phyloP scores from a whole-genome alignment of 92 coral and sea anemone species.

The Phenganax stokvisi region DNA sequence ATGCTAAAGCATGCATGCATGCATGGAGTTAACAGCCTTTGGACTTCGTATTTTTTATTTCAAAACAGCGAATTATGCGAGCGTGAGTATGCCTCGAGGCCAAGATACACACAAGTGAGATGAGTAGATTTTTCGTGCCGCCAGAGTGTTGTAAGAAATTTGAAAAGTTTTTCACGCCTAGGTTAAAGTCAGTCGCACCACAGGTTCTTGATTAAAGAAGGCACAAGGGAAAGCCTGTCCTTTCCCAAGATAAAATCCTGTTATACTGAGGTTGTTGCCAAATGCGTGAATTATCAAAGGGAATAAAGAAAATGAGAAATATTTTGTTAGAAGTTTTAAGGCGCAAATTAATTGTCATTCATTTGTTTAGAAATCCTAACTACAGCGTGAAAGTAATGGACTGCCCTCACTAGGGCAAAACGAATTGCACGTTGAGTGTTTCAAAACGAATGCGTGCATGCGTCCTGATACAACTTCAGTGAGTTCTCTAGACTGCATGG shows the following conservation, averaged over 20 bases:
- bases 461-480: neutral
- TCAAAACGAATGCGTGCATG: constrained; percentile 9
- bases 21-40: neutral
- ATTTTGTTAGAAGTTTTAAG: neutral
- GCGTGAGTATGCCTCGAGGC: neutral
- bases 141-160: neutral
- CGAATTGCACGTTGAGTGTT: constrained; percentile 22
- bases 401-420: neutral
- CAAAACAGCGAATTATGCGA: neutral
- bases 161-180: neutral
- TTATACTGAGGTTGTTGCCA: neutral
- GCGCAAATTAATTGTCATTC: no score
- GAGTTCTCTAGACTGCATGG: neutral
- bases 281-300: neutral
- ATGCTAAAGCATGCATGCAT: neutral
- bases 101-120: neutral
- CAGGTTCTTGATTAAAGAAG: neutral
- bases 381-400: neutral
- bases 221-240: neutral
- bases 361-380: no score
- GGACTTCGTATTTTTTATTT: neutral
- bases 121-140: neutral
- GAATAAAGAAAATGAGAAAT: neutral
- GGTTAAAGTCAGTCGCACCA: neutral
- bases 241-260: constrained; percentile 3